Evolutionary conservation across 2,888 invertebrate species (phyloP), one percentile per base, ranked within the genome.

Genomic region (Caenorhabditis panamensis): DNA sequence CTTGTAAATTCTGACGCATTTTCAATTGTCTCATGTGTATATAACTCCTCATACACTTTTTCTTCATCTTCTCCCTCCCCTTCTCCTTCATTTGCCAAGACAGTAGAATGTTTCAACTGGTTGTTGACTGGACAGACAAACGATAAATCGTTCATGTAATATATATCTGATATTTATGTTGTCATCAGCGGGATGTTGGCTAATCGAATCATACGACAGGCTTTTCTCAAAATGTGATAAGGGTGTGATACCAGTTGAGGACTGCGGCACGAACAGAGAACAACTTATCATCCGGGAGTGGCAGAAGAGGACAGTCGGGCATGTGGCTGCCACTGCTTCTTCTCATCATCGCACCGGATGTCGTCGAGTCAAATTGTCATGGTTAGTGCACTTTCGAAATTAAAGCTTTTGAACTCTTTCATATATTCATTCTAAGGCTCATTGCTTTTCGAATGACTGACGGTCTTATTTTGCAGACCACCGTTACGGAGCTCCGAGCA

Each of bases 1-100:
- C 73, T 73, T 73, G 64, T 64, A 73, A 73, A 64, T 73, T 47
- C 59, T 22, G 73, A 64, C 73, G 73, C 73, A 73, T 73, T 73
- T 73, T 64, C 58, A 20, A 44, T 24, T 20, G 22, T 53, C 54
- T 28, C 24, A 24, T 22, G 18, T 69, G 61, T 53, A 69, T 24
- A 69, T 61, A n/a, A 61, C 59, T 69, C 59, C 37, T 69, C 69
- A 69, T 69, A 68, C 49, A 69, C 37, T 58, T 28, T 41, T 56
- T 31, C 41, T 49, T 16, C 26, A 24, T 36, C 37, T 61, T 18
- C 18, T 41, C 51, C 13, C 51, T 20, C n/a, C 37, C 61, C 26
- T 16, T 41, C 51, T 18, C 51, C 24, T 20, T 31, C 61, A 44
- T 28, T 53, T 71, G 62, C 71, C 71, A 71, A 71, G 53, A 62